These are phyloP conservation scores for Orthosia gracilis DNA, from an alignment of 2,888 invertebrate species.

Conservation along the genomic window DNA sequence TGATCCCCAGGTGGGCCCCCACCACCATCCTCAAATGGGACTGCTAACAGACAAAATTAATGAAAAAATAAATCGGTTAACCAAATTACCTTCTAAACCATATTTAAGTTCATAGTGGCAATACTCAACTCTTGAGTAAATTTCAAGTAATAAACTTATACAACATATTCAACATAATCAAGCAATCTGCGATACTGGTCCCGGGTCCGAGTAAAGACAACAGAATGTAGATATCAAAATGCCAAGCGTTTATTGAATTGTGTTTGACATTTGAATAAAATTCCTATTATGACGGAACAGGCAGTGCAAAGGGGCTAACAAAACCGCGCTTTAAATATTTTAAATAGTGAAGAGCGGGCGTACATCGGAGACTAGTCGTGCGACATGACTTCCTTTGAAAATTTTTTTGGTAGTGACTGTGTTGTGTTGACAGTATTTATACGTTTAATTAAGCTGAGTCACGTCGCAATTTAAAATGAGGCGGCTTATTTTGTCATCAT, in stretches of 20 bases:
- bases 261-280: slow-evolving; percentile 49
- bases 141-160: neutral
- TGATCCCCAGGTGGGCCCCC: too few relatives aligned
- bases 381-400: neutral
- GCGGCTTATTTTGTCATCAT: neutral
- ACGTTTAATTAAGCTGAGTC: slow-evolving; percentile 9
- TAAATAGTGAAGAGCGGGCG: slow-evolving; percentile 37
- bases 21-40: too few relatives aligned
- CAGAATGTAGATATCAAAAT: slow-evolving; percentile 21
- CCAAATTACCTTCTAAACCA: too few relatives aligned
- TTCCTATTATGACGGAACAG: slow-evolving; percentile 23
- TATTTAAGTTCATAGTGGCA: neutral
- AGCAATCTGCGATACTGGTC: neutral
- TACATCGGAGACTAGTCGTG: slow-evolving; percentile 26
- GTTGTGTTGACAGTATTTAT: slow-evolving; percentile 7
- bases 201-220: neutral
- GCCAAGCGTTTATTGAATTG: slow-evolving; percentile 23
- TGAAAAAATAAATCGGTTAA: neutral
- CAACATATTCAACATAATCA: slow-evolving; percentile 5
- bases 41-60: too few relatives aligned
- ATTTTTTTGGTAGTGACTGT: neutral
- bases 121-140: neutral
- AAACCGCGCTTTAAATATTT: slow-evolving; percentile 57
- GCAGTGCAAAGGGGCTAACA: slow-evolving; percentile 26
- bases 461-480: too few relatives aligned